Evolutionary conservation across 2,113 vertebrate species (phyloP).

Genomic region (Ailurus styani): DNA sequence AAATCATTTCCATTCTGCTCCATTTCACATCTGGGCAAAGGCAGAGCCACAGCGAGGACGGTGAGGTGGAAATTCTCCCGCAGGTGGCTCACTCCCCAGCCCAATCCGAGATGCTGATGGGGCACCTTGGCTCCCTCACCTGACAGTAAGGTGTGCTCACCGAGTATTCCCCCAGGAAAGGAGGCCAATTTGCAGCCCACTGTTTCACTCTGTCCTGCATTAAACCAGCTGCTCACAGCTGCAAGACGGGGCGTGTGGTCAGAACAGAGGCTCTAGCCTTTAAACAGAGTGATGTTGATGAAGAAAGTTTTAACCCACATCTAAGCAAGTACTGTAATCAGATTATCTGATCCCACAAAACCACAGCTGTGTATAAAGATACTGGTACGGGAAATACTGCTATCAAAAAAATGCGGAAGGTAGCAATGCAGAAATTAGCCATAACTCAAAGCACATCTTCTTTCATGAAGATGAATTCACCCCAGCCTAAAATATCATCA

Average conservation of each 20-base stretch:
- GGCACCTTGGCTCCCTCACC: fast-evolving
- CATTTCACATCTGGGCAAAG: fast-evolving
- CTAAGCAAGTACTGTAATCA: fast-evolving
- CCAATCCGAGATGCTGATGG: fast-evolving
- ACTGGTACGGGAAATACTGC: neutral
- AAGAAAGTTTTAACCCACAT: too few relatives aligned
- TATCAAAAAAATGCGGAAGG: neutral
- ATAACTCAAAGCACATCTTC: fast-evolving
- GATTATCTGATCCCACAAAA: neutral
- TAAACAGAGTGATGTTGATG: fast-evolving
- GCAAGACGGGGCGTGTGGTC: fast-evolving
- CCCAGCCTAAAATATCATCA: fast-evolving
- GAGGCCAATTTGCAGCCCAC: fast-evolving
- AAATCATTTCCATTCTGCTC: too few relatives aligned
- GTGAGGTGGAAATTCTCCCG: fast-evolving
- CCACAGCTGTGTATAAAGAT: too few relatives aligned
- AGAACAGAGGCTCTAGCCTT: neutral
- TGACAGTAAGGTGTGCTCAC: neutral
- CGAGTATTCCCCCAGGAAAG: neutral
- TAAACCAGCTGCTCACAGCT: too few relatives aligned
- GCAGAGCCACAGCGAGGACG: fast-evolving
- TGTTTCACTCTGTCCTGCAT: fast-evolving
- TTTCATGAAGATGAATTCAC: neutral
- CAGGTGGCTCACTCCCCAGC: neutral
- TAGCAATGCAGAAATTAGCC: neutral